Percentiles rank a stretch among this genome's conserved stretches.
Conservation (phyloP, 2,797 vertebrate species). For the Lepidocolaptes lacrymiger region DNA sequence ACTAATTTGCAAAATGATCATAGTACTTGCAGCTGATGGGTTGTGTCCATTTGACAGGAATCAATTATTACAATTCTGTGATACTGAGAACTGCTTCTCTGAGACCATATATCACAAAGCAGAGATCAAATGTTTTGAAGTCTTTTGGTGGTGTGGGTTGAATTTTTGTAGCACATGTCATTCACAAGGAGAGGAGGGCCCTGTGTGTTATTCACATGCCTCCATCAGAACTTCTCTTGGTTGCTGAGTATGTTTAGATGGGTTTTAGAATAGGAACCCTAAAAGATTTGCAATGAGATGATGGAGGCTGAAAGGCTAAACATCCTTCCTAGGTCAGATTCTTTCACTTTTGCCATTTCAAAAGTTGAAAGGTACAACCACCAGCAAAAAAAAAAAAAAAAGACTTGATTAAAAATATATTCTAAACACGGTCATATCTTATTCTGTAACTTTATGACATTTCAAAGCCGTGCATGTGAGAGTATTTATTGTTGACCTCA, state of each 20-base stretch:
- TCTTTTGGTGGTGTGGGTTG: not conserved
- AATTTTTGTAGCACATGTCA: not conserved
- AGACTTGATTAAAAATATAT: not conserved
- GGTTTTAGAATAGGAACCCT: not conserved
- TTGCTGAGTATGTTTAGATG: not conserved
- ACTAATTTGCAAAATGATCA: not conserved
- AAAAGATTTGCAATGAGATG: not conserved
- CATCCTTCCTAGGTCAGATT: not conserved
- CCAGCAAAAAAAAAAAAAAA: not conserved
- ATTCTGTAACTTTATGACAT: not conserved
- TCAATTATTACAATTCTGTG: not conserved
- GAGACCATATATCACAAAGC: not conserved
- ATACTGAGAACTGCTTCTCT: not conserved
- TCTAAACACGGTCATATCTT: not conserved
- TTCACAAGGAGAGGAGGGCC: not conserved
- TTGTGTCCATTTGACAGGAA: not conserved
- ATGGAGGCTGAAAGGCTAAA: not conserved
- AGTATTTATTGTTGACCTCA: not conserved
- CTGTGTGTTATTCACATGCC: accelerated
- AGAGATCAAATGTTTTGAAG: not conserved
- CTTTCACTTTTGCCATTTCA: not conserved
- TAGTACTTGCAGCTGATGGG: not conserved
- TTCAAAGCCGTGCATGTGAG: not conserved
- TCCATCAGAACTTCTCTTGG: accelerated
- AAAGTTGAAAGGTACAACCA: not conserved